Percentiles rank a stretch among this genome's conserved stretches.
These are phyloP conservation scores for Incurvaria masculella DNA, from an alignment of 2,888 invertebrate genomes.

Conservation along the genomic window DNA sequence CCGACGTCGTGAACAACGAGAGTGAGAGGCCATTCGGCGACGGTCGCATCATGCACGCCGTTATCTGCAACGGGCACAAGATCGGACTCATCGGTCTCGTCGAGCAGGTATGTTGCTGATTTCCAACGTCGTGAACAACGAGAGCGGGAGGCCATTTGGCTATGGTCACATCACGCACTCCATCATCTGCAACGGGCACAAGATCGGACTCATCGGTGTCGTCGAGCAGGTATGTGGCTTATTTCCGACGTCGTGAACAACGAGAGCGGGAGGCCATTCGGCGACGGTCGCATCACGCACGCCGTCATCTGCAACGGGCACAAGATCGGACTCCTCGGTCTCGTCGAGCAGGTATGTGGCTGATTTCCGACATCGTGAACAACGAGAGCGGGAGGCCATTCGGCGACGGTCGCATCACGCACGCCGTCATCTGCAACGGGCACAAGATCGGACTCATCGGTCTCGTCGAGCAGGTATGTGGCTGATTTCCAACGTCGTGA, in stretches of 20 bases:
- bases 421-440: constrained; percentile 75
- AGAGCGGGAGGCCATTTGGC: constrained; percentile 77
- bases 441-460: constrained; percentile 74
- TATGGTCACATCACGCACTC: constrained; percentile 81
- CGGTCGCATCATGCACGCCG: constrained; percentile 75
- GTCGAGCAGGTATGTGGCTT: constrained; percentile 75
- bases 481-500: constrained; percentile 79
- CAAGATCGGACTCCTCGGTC: constrained; percentile 71
- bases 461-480: constrained; percentile 63
- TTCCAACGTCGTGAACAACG: constrained; percentile 77
- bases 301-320: constrained; percentile 75
- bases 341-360: constrained; percentile 63
- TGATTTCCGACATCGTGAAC: constrained; percentile 90
- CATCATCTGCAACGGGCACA: constrained; percentile 72
- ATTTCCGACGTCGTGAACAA: constrained; percentile 92
- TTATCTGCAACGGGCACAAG: constrained; percentile 74
- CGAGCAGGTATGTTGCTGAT: constrained; percentile 67
- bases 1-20: constrained; percentile 87
- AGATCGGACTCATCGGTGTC: constrained; percentile 71
- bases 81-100: constrained; percentile 73
- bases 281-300: constrained; percentile 78
- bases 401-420: constrained; percentile 76
- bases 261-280: constrained; percentile 78
- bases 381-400: constrained; percentile 82
- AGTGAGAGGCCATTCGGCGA: constrained; percentile 80